phyloP scores from a whole-genome alignment of 2,888 invertebrate genomes.

The Pterostichus niger region DNA sequence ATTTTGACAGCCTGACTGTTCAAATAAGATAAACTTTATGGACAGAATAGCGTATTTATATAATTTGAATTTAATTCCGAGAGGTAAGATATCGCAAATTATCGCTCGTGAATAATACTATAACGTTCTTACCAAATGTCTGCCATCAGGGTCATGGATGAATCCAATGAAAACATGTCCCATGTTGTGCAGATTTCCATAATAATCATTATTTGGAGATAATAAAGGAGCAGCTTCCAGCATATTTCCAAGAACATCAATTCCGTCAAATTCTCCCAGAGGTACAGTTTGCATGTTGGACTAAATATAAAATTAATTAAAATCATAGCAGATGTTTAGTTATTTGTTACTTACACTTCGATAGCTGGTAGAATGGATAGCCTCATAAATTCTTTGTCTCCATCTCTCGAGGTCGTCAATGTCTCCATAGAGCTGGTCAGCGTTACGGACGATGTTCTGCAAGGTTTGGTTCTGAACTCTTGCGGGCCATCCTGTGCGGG shows the following conservation, averaged over 20 bases:
- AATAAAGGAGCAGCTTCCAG: conserved; percentile 84
- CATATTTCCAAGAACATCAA: conserved; percentile 89
- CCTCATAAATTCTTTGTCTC: conserved; percentile 86
- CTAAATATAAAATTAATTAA: conserved; percentile 73
- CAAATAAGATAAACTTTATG: too few species aligned
- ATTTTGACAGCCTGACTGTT: too few species aligned
- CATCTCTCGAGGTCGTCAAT: conserved; percentile 86
- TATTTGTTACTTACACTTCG: conserved; percentile 77
- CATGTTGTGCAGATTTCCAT: conserved; percentile 91
- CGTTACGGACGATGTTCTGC: conserved; percentile 84
- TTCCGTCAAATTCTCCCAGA: conserved; percentile 85
- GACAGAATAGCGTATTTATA: too few species aligned
- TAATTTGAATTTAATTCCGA: too few species aligned
- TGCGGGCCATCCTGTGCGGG: conserved; percentile 88
- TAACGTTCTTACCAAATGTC: conserved; percentile 81
- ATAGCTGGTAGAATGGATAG: conserved; percentile 83
- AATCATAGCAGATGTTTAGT: too few species aligned
- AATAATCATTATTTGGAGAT: conserved; percentile 84
- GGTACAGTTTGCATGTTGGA: conserved; percentile 79
- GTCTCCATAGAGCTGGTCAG: conserved; percentile 84
- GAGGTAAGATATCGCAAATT: too few species aligned
- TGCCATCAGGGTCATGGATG: conserved; percentile 89
- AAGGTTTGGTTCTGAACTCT: conserved; percentile 81
- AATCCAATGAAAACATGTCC: conserved; percentile 89
- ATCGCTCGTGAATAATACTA: not conserved